Evolutionary conservation across 2,888 invertebrate species (phyloP).

Genomic region (Blera fallax): DNA sequence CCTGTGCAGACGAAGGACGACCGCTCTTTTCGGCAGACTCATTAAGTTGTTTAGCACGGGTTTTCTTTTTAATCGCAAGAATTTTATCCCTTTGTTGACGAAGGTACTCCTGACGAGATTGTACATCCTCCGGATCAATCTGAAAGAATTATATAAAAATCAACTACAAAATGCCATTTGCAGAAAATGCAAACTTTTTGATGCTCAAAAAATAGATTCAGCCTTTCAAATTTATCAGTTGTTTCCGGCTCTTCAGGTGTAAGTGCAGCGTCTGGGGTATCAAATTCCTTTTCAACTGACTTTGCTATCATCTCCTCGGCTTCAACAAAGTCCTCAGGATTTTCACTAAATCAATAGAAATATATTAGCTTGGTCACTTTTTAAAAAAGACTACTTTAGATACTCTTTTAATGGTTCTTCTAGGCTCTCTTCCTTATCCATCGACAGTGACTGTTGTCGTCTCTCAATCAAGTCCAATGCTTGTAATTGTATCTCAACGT

Average conservation of each 20-base stretch:
- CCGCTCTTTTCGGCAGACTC: conserved; percentile 79
- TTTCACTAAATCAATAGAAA: conserved; percentile 72
- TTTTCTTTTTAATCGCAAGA: conserved; percentile 93
- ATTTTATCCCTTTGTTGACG: conserved; percentile 95
- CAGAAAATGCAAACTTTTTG: conserved; percentile 69
- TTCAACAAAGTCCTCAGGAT: conserved; percentile 70
- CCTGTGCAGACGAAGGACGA: conserved; percentile 89
- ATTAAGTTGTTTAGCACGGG: conserved; percentile 90
- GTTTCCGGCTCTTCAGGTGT: conserved; percentile 78
- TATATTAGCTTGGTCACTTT: not conserved
- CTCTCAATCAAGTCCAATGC: conserved; percentile 92
- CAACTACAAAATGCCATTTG: not conserved
- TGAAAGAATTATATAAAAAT: conserved; percentile 73
- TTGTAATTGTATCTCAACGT: conserved; percentile 94
- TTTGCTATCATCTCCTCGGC: conserved; percentile 78
- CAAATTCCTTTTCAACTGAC: conserved; percentile 77
- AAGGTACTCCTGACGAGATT: conserved; percentile 91
- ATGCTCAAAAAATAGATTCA: conserved; percentile 81
- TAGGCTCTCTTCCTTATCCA: conserved; percentile 75
- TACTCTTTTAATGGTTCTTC: conserved; percentile 71
- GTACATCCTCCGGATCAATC: conserved; percentile 86
- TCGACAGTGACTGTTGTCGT: conserved; percentile 83
- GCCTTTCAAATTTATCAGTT: conserved; percentile 78
- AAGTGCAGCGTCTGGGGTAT: conserved; percentile 77
- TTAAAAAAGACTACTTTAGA: conserved; percentile 30